Conservation (phyloP, 2,113 vertebrate species). For the Chaetura pelagica region DNA sequence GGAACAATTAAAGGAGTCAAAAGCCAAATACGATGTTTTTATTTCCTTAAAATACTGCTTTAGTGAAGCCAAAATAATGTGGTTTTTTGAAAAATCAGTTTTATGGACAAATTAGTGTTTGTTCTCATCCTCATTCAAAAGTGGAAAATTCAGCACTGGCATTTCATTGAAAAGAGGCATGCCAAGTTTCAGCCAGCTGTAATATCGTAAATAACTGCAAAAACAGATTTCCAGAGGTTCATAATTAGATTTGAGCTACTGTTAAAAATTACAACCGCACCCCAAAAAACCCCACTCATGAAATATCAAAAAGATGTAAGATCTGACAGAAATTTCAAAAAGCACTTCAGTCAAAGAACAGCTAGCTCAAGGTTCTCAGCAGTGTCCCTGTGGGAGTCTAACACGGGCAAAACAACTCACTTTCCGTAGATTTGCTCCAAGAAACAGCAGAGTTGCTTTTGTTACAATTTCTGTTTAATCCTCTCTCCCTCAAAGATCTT, state of each 20-base stretch:
- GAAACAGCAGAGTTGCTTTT: neutral
- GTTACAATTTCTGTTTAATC: neutral
- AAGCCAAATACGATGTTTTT: conserved; percentile 11
- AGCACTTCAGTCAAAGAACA: neutral
- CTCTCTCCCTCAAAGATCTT: neutral
- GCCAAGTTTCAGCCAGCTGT: conserved; percentile 61
- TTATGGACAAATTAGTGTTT: conserved; percentile 57
- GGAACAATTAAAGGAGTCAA: conserved; percentile 32
- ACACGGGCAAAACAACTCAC: neutral
- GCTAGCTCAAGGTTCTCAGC: neutral
- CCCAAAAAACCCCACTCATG: neutral
- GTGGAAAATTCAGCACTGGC: conserved; percentile 38
- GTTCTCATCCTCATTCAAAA: conserved; percentile 39
- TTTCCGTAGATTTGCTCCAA: neutral
- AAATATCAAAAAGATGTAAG: neutral
- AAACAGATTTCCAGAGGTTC: conserved; percentile 50
- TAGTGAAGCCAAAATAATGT: neutral
- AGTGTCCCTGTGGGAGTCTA: neutral
- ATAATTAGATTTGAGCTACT: neutral
- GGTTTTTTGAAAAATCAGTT: neutral
- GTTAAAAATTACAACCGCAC: neutral
- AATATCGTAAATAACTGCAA: neutral
- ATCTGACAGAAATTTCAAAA: neutral
- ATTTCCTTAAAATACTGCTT: conserved; percentile 41
- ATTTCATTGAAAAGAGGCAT: neutral